Base-by-base conservation (phyloP, 2,888 invertebrate species). In the Drosophila demipolita region DNA sequence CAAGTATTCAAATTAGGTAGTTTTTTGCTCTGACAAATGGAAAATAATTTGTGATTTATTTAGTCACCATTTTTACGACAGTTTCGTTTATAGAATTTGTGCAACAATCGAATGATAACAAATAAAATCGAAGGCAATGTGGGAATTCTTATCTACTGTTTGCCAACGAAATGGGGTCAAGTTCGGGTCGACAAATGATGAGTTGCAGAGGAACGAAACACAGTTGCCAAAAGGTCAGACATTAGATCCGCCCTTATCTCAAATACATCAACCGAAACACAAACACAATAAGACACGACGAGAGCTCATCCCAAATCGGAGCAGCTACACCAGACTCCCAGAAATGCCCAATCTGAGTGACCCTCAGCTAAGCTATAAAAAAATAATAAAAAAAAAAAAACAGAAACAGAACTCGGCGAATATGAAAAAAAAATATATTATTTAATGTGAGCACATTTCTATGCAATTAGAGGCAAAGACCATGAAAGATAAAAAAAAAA, bases 381-480 rank as follows among this genome's bases (percentile, higher is more conserved):
- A 80, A 36, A 23, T 23, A 23, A 23, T 33, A n/a, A 2, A 29
- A 32, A n/a, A 61, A 55, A 78, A 64, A 80, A 33, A 42, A n/a
- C 32, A 29, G 29, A 29, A 54, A 45, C 54, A 49, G 3, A 53
- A 32, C 70, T 52, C 26, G 75, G 52, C 38, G 35, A 59, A 78
- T 73, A 48, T 65, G 49, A 50, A 33, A 29, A 29, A 64, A 33
- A 11, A 55, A 26, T 33, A 53, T 32, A 38, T 57, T 36, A 23
- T 36, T 65, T 55, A 68, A 71, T 71, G 58, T 64, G 84, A 61
- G 58, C 62, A 55, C 78, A 70, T 70, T 81, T 83, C 70, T 67
- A 74, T 77, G 83, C 88, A 85, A 85, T 85, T 89, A 89, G 71
- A 74, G 77, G 26, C 83, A 74, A 64, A 76, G 80, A 40, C 81